Evolutionary conservation across 2,113 vertebrate genomes (phyloP).

Genomic region (Paradoxurus hermaphroditus): DNA sequence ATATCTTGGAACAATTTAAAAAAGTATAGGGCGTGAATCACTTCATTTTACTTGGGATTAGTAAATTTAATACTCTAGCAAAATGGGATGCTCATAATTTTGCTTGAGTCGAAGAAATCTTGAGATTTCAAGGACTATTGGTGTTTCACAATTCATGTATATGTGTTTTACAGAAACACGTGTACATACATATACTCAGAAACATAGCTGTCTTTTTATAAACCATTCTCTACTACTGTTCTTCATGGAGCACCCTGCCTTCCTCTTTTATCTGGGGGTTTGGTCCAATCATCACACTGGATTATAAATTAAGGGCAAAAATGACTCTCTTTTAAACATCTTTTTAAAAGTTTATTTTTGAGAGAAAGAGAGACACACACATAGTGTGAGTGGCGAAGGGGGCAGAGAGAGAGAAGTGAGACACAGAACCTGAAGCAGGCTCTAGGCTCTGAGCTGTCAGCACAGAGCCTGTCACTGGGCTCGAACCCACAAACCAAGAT

Average conservation of each 20-base stretch:
- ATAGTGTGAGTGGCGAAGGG: too few species aligned
- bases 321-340: too few species aligned
- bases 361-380: too few species aligned
- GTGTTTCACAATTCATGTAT: not conserved
- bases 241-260: not conserved
- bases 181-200: not conserved
- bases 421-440: too few species aligned
- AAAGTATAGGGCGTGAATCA: not conserved
- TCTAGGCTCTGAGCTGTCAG: too few species aligned
- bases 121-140: not conserved
- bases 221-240: not conserved
- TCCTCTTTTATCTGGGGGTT: not conserved
- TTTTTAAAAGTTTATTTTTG: too few species aligned
- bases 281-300: not conserved
- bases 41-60: not conserved
- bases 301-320: not conserved
- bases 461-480: too few species aligned
- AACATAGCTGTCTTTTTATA: not conserved
- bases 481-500: too few species aligned
- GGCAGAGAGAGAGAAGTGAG: too few species aligned
- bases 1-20: not conserved
- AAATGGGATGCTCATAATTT: not conserved
- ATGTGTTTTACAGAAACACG: not conserved
- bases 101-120: conserved; percentile 3
- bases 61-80: not conserved